These are phyloP conservation scores for Dasysyrphus albostriatus DNA, from an alignment of 2,888 invertebrate genomes.

Conservation along the genomic window DNA sequence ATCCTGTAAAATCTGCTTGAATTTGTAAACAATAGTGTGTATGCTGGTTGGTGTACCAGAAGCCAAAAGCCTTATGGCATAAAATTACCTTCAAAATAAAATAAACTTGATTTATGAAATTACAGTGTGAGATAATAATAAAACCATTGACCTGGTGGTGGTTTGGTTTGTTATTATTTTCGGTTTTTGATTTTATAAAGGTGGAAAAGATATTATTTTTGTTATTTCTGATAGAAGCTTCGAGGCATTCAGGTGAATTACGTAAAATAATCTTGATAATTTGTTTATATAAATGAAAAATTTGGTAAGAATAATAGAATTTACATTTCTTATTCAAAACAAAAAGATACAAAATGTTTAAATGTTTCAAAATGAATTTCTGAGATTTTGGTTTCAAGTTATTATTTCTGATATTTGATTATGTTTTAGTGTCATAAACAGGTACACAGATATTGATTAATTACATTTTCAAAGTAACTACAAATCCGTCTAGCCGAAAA, in stretches of 20 bases:
- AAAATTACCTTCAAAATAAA: slow-evolving; percentile 10
- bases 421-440: too few species aligned
- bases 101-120: slow-evolving; percentile 63
- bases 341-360: too few species aligned
- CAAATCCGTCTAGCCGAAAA: too few species aligned
- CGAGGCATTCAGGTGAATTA: background rate
- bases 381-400: too few species aligned
- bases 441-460: too few species aligned
- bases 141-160: slow-evolving; percentile 29
- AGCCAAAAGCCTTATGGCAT: slow-evolving; percentile 12
- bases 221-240: background rate
- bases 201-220: background rate
- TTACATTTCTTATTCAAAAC: too few species aligned
- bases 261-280: background rate
- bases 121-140: slow-evolving; percentile 43
- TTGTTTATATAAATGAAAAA: background rate
- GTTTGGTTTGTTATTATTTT: background rate
- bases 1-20: slow-evolving; percentile 3
- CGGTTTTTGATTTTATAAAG: background rate
- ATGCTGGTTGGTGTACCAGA: background rate
- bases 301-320: background rate
- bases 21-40: slow-evolving; percentile 13
- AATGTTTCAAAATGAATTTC: too few species aligned
- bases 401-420: too few species aligned
- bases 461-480: too few species aligned